Evolutionary conservation across 2,113 vertebrate genomes (phyloP).

Genomic region (Pseudopipra pipra): DNA sequence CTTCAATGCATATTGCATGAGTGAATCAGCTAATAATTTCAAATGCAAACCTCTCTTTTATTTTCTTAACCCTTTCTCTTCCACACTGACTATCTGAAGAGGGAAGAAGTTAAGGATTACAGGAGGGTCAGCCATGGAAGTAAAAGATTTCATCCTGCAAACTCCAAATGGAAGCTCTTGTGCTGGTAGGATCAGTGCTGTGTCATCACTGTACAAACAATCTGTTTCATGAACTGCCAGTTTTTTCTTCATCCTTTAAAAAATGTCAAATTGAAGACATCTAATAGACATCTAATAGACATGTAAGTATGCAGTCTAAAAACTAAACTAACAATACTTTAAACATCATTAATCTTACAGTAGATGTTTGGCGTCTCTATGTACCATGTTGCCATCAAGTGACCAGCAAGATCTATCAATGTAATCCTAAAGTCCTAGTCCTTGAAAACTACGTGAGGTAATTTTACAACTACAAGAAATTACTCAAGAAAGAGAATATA

Average conservation of each 20-base stretch:
- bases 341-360: not conserved
- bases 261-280: not conserved
- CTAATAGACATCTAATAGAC: not conserved
- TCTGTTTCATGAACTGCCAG: not conserved
- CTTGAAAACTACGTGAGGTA: not conserved
- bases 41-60: not conserved
- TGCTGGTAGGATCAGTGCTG: not conserved
- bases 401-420: not conserved
- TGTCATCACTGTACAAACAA: not conserved
- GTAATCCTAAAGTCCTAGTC: not conserved
- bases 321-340: not conserved
- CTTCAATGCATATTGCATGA: not conserved
- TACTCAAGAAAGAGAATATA: not conserved
- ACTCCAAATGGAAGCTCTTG: not conserved
- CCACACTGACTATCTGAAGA: not conserved
- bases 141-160: not conserved
- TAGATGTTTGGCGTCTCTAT: not conserved
- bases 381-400: not conserved
- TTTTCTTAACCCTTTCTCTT: not conserved
- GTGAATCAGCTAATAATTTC: not conserved
- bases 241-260: not conserved
- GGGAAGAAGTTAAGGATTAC: not conserved
- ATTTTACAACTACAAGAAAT: not conserved
- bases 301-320: not conserved
- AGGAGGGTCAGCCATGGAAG: not conserved